Conservation (phyloP, 2,797 vertebrate genomes). For the Enteromius radiatus region DNA sequence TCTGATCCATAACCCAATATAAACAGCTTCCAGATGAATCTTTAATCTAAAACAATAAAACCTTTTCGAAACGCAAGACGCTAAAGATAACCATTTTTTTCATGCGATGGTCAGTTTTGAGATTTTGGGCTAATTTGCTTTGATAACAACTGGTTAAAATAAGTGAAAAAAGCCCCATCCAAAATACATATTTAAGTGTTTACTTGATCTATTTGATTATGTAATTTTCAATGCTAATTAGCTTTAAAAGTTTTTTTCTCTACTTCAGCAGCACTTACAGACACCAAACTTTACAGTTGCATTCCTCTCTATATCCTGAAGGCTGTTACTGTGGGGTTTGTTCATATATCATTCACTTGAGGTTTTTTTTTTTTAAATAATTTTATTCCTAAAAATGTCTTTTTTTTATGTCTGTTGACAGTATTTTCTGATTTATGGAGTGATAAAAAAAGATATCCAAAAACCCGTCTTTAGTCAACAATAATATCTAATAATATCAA, state of each 20-base stretch:
- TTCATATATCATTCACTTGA: background rate
- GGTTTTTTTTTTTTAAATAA: background rate
- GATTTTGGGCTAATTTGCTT: background rate
- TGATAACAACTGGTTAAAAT: background rate
- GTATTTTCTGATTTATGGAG: background rate
- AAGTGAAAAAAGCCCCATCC: background rate
- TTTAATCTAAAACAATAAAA: background rate
- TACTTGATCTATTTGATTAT: background rate
- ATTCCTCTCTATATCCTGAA: background rate
- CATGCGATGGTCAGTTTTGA: background rate
- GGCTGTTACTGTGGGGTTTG: background rate
- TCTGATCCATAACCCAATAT: background rate
- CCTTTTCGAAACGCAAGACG: background rate
- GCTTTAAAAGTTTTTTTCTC: background rate
- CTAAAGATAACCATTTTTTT: background rate
- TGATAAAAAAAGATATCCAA: background rate
- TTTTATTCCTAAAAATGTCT: background rate
- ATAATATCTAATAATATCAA: too few relatives aligned
- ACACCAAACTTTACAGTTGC: too few relatives aligned
- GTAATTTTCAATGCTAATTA: background rate
- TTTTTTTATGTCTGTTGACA: background rate
- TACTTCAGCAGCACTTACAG: background rate
- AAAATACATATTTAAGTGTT: background rate
- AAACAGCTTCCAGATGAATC: background rate
- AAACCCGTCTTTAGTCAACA: background rate